Evolutionary conservation across 1,140 invertebrate species (phyloP), one percentile per base, ranked within the genome.

Genomic region (Phymastichus coffea): DNA sequence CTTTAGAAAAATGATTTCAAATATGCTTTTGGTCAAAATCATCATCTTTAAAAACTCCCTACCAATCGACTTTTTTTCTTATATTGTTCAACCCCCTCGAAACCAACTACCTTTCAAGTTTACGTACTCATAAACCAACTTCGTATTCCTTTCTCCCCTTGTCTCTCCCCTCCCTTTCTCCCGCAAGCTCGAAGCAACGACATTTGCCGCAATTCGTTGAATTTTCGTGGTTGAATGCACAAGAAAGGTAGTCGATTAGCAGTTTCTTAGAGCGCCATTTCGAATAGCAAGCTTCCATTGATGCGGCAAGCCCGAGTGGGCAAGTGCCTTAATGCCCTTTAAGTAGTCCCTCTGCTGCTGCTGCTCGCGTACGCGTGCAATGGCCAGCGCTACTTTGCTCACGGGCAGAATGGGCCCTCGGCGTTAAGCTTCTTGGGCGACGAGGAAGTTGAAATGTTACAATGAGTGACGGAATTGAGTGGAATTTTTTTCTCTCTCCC

Each of bases 191-290:
- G n/a, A n/a, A n/a, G n/a, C n/a, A n/a, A n/a, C n/a, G n/a, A n/a
- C n/a, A n/a, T n/a, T n/a, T n/a, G n/a, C n/a, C n/a, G n/a, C n/a
- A n/a, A n/a, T n/a, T n/a, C n/a, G n/a, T n/a, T n/a, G n/a, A n/a
- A n/a, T n/a, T n/a, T n/a, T n/a, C n/a, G n/a, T n/a, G n/a, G n/a
- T n/a, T n/a, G n/a, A n/a, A 40, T 23, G 35, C 4, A 23, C 2
- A 46, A 14, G 25, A 46, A 12, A 15, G 28, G 9, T 26, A 64
- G 67, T 72, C 68, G 70, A 73, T 71, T 73, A 75, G 66, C 69
- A 75, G 70, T 72, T 71, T 71, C 73, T 71, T 74, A 71, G 69
- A 69, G 65, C 69, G 68, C 63, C 69, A n/a, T 72, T 48, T 66
- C 66, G 68, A 72, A 67, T 69, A 67, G 66, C 64, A 69, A n/a